Conservation (phyloP, 1,140 invertebrate genomes). For the Heliothis virescens region DNA sequence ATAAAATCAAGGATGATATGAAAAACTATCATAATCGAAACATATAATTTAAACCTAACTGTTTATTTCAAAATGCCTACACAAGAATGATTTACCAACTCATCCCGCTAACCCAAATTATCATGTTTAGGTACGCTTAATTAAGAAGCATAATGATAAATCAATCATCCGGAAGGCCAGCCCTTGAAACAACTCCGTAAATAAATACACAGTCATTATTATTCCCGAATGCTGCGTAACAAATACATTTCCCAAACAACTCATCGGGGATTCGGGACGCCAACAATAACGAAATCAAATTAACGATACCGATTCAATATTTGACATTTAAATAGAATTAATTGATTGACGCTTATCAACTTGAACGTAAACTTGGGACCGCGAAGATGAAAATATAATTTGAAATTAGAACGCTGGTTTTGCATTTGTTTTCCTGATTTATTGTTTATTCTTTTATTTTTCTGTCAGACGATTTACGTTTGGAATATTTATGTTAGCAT, state of each 20-base stretch:
- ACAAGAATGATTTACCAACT: too few relatives aligned
- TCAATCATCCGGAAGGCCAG: background rate
- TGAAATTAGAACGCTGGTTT: background rate
- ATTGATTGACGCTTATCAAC: conserved; percentile 37
- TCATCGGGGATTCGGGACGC: conserved; percentile 1
- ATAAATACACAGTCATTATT: conserved; percentile 32
- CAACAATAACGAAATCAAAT: conserved; percentile 39
- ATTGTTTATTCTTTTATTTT: too few relatives aligned
- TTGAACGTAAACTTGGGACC: background rate
- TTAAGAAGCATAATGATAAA: too few relatives aligned
- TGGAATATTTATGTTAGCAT: too few relatives aligned
- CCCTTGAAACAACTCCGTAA: conserved; percentile 14
- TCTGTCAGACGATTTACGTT: too few relatives aligned
- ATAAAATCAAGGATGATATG: too few relatives aligned
- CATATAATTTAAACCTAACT: too few relatives aligned
- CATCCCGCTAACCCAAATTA: background rate
- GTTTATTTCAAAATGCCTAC: too few relatives aligned
- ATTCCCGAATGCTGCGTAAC: conserved; percentile 19
- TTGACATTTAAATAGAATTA: conserved; percentile 24
- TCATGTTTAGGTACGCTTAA: too few relatives aligned
- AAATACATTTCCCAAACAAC: conserved; percentile 28
- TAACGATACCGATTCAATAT: conserved; percentile 40
- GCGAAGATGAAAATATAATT: conserved; percentile 15
- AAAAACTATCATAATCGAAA: too few relatives aligned
- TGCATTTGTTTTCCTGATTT: too few relatives aligned